Conservation (phyloP, 2,888 invertebrate species). For the Ditula angustiorana region DNA sequence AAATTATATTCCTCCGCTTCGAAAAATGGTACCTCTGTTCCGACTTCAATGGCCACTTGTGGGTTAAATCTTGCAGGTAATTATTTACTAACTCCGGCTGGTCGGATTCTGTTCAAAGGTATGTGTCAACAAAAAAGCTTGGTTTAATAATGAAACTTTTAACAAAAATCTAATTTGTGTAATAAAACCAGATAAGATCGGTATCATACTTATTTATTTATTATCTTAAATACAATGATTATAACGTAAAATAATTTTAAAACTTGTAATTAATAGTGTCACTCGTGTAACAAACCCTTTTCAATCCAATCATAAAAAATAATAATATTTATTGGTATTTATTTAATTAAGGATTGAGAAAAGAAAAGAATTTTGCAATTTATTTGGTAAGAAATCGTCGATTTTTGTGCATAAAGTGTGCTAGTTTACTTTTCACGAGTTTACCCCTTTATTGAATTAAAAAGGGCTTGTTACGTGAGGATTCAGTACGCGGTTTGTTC, state of each 20-base stretch:
- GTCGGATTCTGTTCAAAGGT: no score
- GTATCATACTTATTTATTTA: constrained; percentile 70
- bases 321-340: background rate
- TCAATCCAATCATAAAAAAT: background rate
- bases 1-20: no score
- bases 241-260: constrained; percentile 82
- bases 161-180: no score
- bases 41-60: no score
- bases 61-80: no score
- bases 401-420: constrained; percentile 32
- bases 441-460: background rate
- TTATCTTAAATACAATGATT: constrained; percentile 82
- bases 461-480: constrained; percentile 24
- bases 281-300: constrained; percentile 24
- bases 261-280: constrained; percentile 62
- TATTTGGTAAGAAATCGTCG: background rate
- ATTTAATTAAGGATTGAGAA: background rate
- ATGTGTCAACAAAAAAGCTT: no score
- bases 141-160: no score
- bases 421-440: background rate
- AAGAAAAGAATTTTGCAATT: background rate
- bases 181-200: constrained; percentile 20
- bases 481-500: constrained; percentile 62
- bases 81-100: no score
- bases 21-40: no score